Conservation (phyloP, 1,140 invertebrate genomes). For the Bradysia coprophila region DNA sequence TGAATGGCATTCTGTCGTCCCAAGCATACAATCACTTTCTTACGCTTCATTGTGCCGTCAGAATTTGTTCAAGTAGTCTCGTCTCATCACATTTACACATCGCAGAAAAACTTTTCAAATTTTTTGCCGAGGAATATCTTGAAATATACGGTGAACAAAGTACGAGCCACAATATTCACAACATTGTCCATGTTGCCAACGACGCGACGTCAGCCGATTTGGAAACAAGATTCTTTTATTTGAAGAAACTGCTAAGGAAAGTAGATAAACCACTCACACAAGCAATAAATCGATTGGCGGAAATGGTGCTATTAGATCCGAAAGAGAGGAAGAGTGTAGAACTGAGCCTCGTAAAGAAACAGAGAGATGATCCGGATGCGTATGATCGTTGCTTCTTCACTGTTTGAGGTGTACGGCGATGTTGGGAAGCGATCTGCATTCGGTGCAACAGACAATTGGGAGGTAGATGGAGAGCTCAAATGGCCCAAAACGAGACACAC, state of each 20-base stretch:
- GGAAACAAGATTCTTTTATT: not conserved
- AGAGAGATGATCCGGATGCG: no score
- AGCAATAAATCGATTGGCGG: no score
- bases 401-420: no score
- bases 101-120: slow-evolving; percentile 4
- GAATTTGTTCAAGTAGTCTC: slow-evolving; percentile 4
- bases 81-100: slow-evolving; percentile 1
- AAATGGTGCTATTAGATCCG: no score
- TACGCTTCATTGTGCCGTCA: slow-evolving; percentile 6
- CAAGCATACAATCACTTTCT: slow-evolving; percentile 8
- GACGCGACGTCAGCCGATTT: slow-evolving; percentile 8
- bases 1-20: slow-evolving; percentile 7
- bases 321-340: no score
- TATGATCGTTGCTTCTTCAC: no score
- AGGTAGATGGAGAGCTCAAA: no score
- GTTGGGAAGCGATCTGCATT: no score
- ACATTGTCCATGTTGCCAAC: slow-evolving; percentile 9
- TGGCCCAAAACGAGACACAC: no score
- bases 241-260: not conserved
- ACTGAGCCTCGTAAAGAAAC: no score
- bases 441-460: no score
- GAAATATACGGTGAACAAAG: slow-evolving; percentile 8
- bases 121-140: slow-evolving; percentile 8
- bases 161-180: slow-evolving; percentile 11
- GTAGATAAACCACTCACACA: not conserved